Evolutionary conservation across 1,140 invertebrate genomes (phyloP).

Genomic region (Pogonomyrmex barbatus): DNA sequence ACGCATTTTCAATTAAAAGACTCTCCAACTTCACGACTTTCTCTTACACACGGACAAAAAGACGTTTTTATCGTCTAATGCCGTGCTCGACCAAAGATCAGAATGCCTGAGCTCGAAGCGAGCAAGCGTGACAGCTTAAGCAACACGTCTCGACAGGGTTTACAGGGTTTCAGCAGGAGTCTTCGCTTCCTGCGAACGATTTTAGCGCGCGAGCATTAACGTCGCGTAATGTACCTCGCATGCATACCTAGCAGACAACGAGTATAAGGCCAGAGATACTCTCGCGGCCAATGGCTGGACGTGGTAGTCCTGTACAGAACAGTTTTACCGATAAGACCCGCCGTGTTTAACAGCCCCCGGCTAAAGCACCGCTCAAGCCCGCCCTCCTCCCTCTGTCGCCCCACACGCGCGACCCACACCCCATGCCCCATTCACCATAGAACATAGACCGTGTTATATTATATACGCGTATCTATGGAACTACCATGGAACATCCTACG

Average conservation of each 20-base stretch:
- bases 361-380: slow-evolving; percentile 78
- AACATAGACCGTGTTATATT: slow-evolving; percentile 73
- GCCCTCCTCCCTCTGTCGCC: slow-evolving; percentile 42
- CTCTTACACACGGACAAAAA: not conserved
- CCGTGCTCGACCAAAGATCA: not conserved
- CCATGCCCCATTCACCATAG: slow-evolving; percentile 74
- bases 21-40: not conserved
- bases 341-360: slow-evolving; percentile 83
- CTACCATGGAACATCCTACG: slow-evolving; percentile 67
- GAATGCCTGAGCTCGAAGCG: slow-evolving; percentile 44
- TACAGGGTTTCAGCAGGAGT: slow-evolving; percentile 59
- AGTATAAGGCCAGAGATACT: slow-evolving; percentile 77
- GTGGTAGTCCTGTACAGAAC: slow-evolving; percentile 80
- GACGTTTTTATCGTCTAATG: slow-evolving; percentile 2
- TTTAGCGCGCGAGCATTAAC: slow-evolving; percentile 71
- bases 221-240: slow-evolving; percentile 74
- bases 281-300: slow-evolving; percentile 79
- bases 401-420: slow-evolving; percentile 40
- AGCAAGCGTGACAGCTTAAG: slow-evolving; percentile 53
- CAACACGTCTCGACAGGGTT: slow-evolving; percentile 59
- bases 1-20: not conserved
- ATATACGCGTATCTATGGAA: slow-evolving; percentile 69
- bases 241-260: slow-evolving; percentile 74
- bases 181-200: slow-evolving; percentile 69
- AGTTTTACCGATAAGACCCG: slow-evolving; percentile 84